Base-by-base conservation (phyloP, 2,888 invertebrate genomes). In the Rutpela maculata region DNA sequence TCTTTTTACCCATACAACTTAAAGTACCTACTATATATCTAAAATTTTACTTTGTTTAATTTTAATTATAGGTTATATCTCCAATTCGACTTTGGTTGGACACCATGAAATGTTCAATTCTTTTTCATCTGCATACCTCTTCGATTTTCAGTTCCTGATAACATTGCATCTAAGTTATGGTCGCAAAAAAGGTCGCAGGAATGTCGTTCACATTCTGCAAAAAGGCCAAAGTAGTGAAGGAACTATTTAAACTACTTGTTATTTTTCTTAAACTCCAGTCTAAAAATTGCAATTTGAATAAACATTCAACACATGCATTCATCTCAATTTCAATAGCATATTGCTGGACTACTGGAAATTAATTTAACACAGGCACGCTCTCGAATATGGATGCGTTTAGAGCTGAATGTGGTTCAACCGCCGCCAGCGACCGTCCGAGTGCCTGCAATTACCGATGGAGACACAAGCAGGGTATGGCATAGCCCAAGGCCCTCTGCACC, bases 361-460 rank as follows among this genome's bases (percentile, higher is more conserved):
- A 70, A 70, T 60, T 19, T 60, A 15, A 70, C 43, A 5, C n/a
- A n/a, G 43, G 70, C 70, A 59, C 59, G 70, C 22, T 43, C 50
- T n/a, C 56, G 26, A 60, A 19, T n/a, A 38, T 12, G 60, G 59
- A 70, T 35, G 60, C 43, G 43, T 43, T 70, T 60, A 57, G 19
- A 38, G 57, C 57, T 35, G 57, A 17, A 50, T 55, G 55, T 50
- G 67, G 55, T 59, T 50, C 55, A 22, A 50, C 26, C 31, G 38
- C 59, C 59, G 69, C 57, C 18, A 19, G 70, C 70, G n/a, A 15
- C 4, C 60, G 43, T 59, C 22, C 60, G 60, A 70, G 60, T 70
- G 70, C 70, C 60, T 70, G 70, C 70, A 70, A 70, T 70, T 70
- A 70, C 18, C 38, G 22, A 18, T 43, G 56, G 70, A 43, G 69